A percentile compares a stretch with the other conserved stretches of the same genome.
phyloP scores from a whole-genome alignment of 2,888 invertebrate species.

The Salticus scenicus region DNA sequence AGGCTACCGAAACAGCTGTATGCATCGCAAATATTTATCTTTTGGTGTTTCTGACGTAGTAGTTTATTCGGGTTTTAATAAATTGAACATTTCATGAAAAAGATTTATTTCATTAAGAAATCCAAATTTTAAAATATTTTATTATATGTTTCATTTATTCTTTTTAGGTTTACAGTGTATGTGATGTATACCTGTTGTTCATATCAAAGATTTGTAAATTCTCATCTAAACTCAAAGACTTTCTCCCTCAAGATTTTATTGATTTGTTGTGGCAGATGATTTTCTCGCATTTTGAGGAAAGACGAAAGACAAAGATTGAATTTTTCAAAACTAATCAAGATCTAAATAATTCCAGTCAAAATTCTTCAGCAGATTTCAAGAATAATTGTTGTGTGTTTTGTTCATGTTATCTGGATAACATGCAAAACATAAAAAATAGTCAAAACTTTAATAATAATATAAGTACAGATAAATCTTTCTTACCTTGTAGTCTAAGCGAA shows the following conservation, averaged over 20 bases:
- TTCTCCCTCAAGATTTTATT: constrained; percentile 28
- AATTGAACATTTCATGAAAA: too few relatives aligned
- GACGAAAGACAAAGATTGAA: background rate
- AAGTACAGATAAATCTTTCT: background rate
- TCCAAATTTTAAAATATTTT: too few relatives aligned
- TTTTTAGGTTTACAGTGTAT: constrained; percentile 21
- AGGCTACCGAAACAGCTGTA: too few relatives aligned
- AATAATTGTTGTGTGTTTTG: background rate
- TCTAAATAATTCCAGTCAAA: background rate
- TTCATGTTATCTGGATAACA: background rate
- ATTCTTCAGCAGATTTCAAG: background rate
- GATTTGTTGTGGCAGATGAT: constrained; percentile 17
- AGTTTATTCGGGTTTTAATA: too few relatives aligned
- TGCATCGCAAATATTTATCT: too few relatives aligned
- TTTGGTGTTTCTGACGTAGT: too few relatives aligned
- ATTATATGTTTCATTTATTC: too few relatives aligned
- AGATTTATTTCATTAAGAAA: too few relatives aligned
- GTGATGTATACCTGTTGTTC: constrained; percentile 24
- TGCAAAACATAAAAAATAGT: background rate
- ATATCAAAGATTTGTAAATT: constrained; percentile 36
- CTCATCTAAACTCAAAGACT: background rate
- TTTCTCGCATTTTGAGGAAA: constrained; percentile 18
- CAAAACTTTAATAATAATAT: background rate
- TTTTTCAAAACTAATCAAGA: background rate
- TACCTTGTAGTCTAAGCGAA: constrained; percentile 20